Conservation (phyloP, 2,797 vertebrate genomes). For the Alcedo quadribrachys region DNA sequence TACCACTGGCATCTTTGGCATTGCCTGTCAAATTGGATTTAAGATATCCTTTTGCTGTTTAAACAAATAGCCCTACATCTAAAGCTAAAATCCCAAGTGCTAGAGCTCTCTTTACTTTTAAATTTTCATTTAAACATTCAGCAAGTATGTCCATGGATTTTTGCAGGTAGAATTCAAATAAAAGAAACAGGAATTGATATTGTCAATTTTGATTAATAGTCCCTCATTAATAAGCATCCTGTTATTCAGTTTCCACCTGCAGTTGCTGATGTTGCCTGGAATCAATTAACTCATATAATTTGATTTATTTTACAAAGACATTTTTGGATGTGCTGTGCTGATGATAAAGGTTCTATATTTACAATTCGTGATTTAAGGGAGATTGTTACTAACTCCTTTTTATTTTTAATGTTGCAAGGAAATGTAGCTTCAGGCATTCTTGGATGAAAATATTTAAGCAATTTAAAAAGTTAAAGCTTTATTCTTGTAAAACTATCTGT, state of each 20-base stretch:
- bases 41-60: constrained; percentile 83
- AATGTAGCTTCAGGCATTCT: constrained; percentile 62
- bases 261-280: constrained; percentile 88
- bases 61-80: constrained; percentile 71
- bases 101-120: constrained; percentile 43
- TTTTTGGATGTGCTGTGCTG: constrained; percentile 80
- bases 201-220: constrained; percentile 94
- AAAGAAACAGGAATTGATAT: constrained; percentile 83
- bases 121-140: constrained; percentile 62
- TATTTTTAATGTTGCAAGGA: constrained; percentile 67
- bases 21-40: constrained; percentile 95
- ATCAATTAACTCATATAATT: constrained; percentile 96
- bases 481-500: constrained; percentile 42
- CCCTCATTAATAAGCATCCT: constrained; percentile 94
- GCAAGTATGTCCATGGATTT: constrained; percentile 38
- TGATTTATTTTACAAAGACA: constrained; percentile 90
- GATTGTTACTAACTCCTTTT: constrained; percentile 77
- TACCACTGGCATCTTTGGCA: constrained; percentile 96
- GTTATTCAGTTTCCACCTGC: constrained; percentile 95
- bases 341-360: constrained; percentile 81
- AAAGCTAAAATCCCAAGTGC: constrained; percentile 71
- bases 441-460: constrained; percentile 46
- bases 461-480: constrained; percentile 60
- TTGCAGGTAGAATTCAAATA: constrained; percentile 83
- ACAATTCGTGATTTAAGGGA: constrained; percentile 72